Conservation (phyloP, 2,797 vertebrate genomes). For the Sebastes melanostomus region DNA sequence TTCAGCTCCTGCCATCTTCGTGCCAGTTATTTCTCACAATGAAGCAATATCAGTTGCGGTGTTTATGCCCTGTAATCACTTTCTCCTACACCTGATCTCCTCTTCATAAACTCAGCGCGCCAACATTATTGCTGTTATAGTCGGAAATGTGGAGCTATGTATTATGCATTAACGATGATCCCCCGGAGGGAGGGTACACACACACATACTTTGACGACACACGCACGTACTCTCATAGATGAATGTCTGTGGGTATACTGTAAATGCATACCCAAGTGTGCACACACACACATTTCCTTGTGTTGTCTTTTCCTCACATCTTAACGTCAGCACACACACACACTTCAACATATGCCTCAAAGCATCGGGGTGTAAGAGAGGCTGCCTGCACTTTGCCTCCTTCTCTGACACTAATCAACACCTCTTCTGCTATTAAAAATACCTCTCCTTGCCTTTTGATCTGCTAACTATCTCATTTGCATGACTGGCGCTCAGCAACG, state of each 20-base stretch:
- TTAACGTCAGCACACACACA: not conserved
- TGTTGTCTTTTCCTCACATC: conserved; percentile 23
- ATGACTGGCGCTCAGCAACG: conserved; percentile 63
- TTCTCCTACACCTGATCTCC: conserved; percentile 74
- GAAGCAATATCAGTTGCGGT: conserved; percentile 64
- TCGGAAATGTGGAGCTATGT: conserved; percentile 72
- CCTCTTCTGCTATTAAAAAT: conserved; percentile 76
- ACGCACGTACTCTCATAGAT: not conserved
- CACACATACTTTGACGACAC: not conserved
- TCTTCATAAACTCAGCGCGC: conserved; percentile 66
- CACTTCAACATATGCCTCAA: conserved; percentile 42
- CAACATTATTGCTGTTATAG: conserved; percentile 74
- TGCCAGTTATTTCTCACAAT: conserved; percentile 53
- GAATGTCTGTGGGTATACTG: conserved; percentile 25
- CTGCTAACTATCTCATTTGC: conserved; percentile 79
- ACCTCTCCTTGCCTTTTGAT: conserved; percentile 71
- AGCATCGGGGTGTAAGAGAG: conserved; percentile 49
- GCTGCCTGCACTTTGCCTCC: conserved; percentile 58
- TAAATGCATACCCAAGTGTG: conserved; percentile 16
- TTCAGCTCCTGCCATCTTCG: conserved; percentile 36
- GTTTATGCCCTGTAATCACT: conserved; percentile 79
- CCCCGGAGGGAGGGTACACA: conserved; percentile 45
- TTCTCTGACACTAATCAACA: conserved; percentile 79
- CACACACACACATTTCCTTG: not conserved
- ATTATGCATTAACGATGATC: conserved; percentile 77